phyloP scores from a whole-genome alignment of 2,888 invertebrate species.

The Limenitis camilla region DNA sequence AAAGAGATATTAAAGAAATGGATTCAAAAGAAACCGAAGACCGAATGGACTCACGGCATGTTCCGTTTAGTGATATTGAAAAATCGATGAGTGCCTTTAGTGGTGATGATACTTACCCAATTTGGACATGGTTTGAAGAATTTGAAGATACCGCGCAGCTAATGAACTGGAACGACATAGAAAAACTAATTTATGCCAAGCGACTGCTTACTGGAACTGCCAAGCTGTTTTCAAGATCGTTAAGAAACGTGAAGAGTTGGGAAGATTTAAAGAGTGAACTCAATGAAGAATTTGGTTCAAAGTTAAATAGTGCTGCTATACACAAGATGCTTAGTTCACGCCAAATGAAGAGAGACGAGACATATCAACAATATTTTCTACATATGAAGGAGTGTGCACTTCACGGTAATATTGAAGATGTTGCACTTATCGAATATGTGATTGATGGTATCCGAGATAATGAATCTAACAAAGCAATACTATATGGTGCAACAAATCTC shows the following conservation, averaged over 20 bases:
- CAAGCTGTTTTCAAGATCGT: background rate
- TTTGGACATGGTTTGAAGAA: too few species aligned
- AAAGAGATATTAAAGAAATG: too few species aligned
- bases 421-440: too few species aligned
- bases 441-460: constrained; percentile 25
- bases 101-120: too few species aligned
- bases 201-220: too few species aligned
- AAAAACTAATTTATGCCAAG: constrained; percentile 4
- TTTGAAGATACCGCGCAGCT: constrained; percentile 19
- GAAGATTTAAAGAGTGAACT: too few species aligned
- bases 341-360: constrained; percentile 20
- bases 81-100: too few species aligned
- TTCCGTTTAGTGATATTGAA: too few species aligned
- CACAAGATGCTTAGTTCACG: constrained; percentile 24
- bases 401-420: constrained; percentile 27
- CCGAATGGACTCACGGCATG: too few species aligned
- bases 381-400: constrained; percentile 28
- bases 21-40: too few species aligned
- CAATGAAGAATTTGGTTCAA: background rate
- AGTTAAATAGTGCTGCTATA: background rate
- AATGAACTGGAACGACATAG: constrained; percentile 14
- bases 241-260: too few species aligned
- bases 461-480: constrained; percentile 25
- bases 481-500: constrained; percentile 22
- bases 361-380: constrained; percentile 23